phyloP scores from a whole-genome alignment of 2,797 vertebrate genomes.

The Eptatretus atami region DNA sequence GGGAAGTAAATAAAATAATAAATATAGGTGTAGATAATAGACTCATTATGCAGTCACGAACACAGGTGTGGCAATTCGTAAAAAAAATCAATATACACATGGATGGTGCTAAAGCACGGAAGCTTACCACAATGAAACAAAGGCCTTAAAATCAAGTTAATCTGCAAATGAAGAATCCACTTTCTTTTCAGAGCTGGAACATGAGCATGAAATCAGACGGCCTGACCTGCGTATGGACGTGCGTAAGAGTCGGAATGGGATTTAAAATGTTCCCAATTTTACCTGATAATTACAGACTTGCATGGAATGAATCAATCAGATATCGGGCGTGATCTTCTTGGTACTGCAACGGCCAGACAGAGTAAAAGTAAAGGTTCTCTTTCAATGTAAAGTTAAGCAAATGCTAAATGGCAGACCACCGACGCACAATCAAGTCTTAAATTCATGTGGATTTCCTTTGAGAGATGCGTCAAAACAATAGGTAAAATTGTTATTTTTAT shows the following conservation, averaged over 20 bases:
- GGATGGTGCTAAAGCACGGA: neutral
- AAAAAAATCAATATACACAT: neutral
- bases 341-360: constrained; percentile 99
- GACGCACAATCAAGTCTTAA: too few species aligned
- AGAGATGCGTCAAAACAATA: too few species aligned
- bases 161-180: constrained; percentile 76
- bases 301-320: constrained; percentile 99
- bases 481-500: too few species aligned
- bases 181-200: constrained; percentile 90
- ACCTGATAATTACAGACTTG: constrained; percentile 99
- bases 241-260: neutral
- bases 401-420: too few species aligned
- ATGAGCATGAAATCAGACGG: constrained; percentile 7
- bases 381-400: too few species aligned
- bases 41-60: too few species aligned
- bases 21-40: too few species aligned
- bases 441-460: too few species aligned
- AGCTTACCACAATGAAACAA: constrained; percentile 94
- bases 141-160: constrained; percentile 68
- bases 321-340: constrained; percentile 99
- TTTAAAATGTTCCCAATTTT: constrained; percentile 13
- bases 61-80: neutral
- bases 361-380: too few species aligned
- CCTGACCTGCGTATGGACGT: too few species aligned
- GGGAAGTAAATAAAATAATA: too few species aligned